Conservation (phyloP, 2,113 vertebrate genomes). For the Gallinago jamesoni region DNA sequence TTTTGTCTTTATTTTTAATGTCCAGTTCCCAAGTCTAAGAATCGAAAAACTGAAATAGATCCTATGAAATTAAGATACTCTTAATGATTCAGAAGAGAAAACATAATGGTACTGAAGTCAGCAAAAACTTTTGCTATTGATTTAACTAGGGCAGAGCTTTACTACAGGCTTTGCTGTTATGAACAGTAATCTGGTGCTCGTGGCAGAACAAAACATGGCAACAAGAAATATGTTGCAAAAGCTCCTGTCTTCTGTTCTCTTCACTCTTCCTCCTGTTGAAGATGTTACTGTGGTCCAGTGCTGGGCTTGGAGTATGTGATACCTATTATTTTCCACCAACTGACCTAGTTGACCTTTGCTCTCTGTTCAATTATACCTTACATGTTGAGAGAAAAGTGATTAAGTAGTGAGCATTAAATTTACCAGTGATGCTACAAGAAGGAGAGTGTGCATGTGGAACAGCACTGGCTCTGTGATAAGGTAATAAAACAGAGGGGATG, state of each 20-base stretch:
- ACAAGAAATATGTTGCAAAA: neutral
- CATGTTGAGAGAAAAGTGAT: slow-evolving; percentile 76
- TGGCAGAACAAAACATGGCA: neutral
- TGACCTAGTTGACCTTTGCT: neutral
- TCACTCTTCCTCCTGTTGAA: neutral
- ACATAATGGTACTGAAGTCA: neutral
- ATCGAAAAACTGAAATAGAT: neutral
- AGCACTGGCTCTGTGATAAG: slow-evolving; percentile 46
- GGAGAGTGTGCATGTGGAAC: slow-evolving; percentile 50
- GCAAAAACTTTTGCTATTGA: neutral
- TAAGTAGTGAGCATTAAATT: slow-evolving; percentile 73
- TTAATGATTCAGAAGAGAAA: neutral
- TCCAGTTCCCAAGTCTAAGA: neutral
- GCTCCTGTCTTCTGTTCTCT: neutral
- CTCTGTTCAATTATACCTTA: slow-evolving; percentile 68
- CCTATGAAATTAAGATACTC: neutral
- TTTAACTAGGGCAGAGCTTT: neutral
- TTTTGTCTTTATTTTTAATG: neutral
- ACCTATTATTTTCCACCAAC: neutral
- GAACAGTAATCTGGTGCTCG: neutral
- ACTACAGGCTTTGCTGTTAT: neutral
- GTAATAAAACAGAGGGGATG: slow-evolving; percentile 57
- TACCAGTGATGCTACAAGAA: slow-evolving; percentile 57
- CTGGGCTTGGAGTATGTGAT: neutral
- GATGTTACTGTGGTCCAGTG: neutral